Evolutionary conservation across 2,797 vertebrate species (phyloP), one percentile per base, ranked within the genome.

Genomic region (Rhinichthys osculus): DNA sequence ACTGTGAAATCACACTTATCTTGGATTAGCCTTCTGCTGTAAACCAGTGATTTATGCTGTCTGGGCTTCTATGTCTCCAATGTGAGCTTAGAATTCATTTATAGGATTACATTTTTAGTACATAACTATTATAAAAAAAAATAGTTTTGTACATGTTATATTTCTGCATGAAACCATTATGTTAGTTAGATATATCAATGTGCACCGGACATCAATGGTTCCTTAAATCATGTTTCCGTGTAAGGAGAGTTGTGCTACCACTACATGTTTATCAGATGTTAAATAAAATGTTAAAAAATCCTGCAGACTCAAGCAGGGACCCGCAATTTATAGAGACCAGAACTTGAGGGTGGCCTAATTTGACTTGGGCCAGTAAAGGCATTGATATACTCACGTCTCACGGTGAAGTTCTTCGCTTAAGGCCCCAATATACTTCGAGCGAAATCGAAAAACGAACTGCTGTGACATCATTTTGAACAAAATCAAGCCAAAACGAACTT

Each of bases 31-130:
- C 59, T 71, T 57, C 13, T 14, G 5, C 50, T 72, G 33, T 72
- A 57, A 70, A 78, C 54, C 35, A 66, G 66, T 87, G 85, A 88
- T 67, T 84, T 78, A 80, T 76, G 14, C 44, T 84, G 54, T 86
- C 72, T 82, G 50, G 71, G 33, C 40, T 19, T 74, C 54, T 64
- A 11, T 13, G 7, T 47, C 27, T 76, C 30, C 17, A 81, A 38
- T 35, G 44, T 71, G 47, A 59, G 70, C n/a, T 47, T 8, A 64
- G 70, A 59, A 64, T 80, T 40, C 0, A 47, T 47, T 67, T 80
- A 80, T 67, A 23, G 40, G 40, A 40, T 47, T 47, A 44, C 13
- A 17, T 78, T 59, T 78, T n/a, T 59, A 78, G 40, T 30, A n/a
- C 8, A 13, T 42, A n/a, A 44, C 16, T 3, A 74, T 74, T 52